phyloP scores from a whole-genome alignment of 1,140 invertebrate genomes.

The Amphibalanus amphitrite region DNA sequence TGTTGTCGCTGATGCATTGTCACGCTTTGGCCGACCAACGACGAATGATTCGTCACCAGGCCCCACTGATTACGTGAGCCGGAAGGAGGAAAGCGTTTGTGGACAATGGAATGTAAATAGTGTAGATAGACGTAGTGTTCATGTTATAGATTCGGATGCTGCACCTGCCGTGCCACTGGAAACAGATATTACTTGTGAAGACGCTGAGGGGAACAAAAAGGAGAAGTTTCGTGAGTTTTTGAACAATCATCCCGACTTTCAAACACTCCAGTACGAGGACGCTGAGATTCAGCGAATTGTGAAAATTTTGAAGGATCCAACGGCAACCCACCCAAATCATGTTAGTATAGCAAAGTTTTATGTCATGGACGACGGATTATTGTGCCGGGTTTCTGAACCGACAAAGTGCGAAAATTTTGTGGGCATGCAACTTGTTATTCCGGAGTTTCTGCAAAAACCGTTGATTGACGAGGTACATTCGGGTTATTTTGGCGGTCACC shows the following conservation, averaged over 20 bases:
- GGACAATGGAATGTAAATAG: no score
- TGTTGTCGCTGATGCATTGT: not conserved
- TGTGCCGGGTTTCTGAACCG: not conserved
- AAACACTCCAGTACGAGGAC: not conserved
- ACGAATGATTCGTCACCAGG: not conserved
- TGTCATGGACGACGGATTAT: not conserved
- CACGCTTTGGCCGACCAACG: no score
- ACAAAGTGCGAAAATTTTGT: not conserved
- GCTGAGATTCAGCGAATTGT: not conserved
- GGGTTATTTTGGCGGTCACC: not conserved
- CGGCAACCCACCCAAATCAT: not conserved
- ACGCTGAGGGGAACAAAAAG: not conserved
- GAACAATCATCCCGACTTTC: not conserved
- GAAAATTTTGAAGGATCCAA: not conserved
- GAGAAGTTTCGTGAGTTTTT: not conserved
- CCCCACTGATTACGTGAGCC: no score
- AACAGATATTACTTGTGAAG: no score
- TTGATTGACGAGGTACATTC: not conserved
- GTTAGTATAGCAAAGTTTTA: not conserved
- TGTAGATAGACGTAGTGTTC: no score
- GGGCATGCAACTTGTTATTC: not conserved
- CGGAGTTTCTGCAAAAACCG: not conserved
- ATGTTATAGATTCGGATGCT: no score
- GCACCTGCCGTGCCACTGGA: no score
- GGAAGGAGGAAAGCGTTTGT: no score